These are phyloP conservation scores for Leucosticte australis DNA, from an alignment of 2,113 vertebrate species.

Conservation along the genomic window DNA sequence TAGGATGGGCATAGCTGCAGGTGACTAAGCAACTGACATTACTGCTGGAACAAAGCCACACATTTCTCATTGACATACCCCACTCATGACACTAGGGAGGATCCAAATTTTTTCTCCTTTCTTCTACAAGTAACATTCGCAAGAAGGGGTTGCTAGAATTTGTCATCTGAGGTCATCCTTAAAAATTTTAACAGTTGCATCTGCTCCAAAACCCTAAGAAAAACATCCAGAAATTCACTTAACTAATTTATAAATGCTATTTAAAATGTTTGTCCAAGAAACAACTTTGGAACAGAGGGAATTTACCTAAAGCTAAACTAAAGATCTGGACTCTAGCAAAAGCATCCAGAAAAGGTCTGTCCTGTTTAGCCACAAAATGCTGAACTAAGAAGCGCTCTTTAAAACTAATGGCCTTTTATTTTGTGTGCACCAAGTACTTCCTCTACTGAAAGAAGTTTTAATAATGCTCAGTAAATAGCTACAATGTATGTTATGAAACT, in stretches of 20 bases:
- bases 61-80: neutral
- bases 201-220: neutral
- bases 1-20: neutral
- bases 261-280: neutral
- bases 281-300: neutral
- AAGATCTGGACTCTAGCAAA: neutral
- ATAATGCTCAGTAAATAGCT: neutral
- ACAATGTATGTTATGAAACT: accelerated
- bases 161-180: neutral
- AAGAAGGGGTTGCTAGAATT: neutral
- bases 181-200: neutral
- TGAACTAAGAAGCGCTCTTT: neutral
- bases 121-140: neutral
- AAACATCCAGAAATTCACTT: neutral
- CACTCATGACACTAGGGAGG: neutral
- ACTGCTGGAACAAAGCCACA: neutral
- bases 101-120: neutral
- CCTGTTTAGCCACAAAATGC: neutral
- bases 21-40: neutral
- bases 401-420: neutral
- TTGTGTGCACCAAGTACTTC: neutral
- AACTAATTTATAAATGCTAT: neutral
- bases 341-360: neutral
- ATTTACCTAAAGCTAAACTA: neutral
- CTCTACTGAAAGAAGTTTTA: neutral